A percentile compares a stretch with the other conserved stretches of the same genome.
phyloP scores from a whole-genome alignment of 2,888 invertebrate species.

The Tubulanus polymorphus region DNA sequence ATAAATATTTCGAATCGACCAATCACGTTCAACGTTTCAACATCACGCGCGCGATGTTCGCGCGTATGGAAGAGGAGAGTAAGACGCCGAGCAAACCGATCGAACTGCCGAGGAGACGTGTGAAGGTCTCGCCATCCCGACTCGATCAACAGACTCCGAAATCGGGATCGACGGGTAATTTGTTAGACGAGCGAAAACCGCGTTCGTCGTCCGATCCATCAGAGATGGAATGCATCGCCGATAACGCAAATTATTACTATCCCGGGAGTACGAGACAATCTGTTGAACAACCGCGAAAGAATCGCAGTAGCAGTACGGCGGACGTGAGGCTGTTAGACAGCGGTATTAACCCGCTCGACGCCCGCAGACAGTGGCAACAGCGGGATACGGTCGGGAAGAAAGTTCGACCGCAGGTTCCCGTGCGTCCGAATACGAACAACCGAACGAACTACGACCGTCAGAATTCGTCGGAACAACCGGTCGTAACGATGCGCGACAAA shows the following conservation, averaged over 20 bases:
- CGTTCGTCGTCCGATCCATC: conserved; percentile 15
- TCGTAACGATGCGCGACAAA: too few species aligned
- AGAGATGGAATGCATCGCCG: neutral
- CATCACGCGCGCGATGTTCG: conserved; percentile 46
- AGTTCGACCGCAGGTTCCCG: too few species aligned
- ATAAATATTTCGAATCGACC: conserved; percentile 26
- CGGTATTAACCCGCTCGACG: too few species aligned
- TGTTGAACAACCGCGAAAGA: too few species aligned
- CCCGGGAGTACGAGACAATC: too few species aligned
- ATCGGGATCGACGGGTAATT: conserved; percentile 16
- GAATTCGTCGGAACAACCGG: too few species aligned
- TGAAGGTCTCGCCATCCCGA: conserved; percentile 17
- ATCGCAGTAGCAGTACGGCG: too few species aligned
- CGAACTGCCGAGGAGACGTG: conserved; percentile 5
- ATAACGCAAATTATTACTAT: conserved; percentile 5
- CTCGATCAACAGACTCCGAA: conserved; percentile 31
- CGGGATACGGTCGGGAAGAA: too few species aligned
- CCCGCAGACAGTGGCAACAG: too few species aligned
- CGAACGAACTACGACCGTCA: too few species aligned
- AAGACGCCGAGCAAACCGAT: conserved; percentile 20
- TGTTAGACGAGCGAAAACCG: conserved; percentile 17
- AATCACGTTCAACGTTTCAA: conserved; percentile 49
- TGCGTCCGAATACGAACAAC: too few species aligned
- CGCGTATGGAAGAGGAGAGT: conserved; percentile 45
- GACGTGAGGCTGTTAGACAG: too few species aligned